Base-by-base conservation (phyloP, 2,113 vertebrate genomes). In the Hystrix brachyura region DNA sequence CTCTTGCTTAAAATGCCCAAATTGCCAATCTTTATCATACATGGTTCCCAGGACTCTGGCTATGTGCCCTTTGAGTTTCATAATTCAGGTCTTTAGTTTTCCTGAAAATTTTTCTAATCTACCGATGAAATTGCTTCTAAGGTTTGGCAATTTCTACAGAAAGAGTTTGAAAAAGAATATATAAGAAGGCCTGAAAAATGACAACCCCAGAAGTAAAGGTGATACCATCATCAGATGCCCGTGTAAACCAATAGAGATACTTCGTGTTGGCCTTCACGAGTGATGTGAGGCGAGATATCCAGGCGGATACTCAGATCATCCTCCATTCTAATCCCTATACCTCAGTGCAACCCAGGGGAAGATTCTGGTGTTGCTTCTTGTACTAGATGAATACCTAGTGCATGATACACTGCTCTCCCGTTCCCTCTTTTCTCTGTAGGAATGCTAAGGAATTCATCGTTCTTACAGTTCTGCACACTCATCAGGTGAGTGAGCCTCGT, bases 401-500 rank as follows among this genome's bases (percentile, higher is more conserved):
- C 89, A 62, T 97, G 96, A 97, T 90, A 94, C 71, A 94, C 92
- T 78, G 59, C 97, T 97, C 86, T 91, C 92, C 92, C 97, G 65
- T 98, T 94, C 94, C 96, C 95, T 99, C 96, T 99, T 95, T 98
- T 98, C 95, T 97, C 94, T 97, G 91, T 97, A 99, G 99, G 99
- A 99, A 98, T 96, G 99, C 99, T 98, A 99, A 99, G 98, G 99
- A 99, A 97, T 99, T 99, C 95, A 99, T 99, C 98, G 98, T 99
- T 98, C 99, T 99, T 98, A 99, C 99, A 82, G 99, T 99, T 98
- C 99, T 99, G 97, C 99, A 99, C 98, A 99, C 99, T 96, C 99
- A 99, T 98, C 99, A 99, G 99, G 99, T 99, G 98, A 99, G 99
- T 96, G 91, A 97, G 96, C 94, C 65, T 91, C 81, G 81, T 74